phyloP scores from a whole-genome alignment of 2,797 vertebrate genomes.

The Gymnodraco acuticeps region DNA sequence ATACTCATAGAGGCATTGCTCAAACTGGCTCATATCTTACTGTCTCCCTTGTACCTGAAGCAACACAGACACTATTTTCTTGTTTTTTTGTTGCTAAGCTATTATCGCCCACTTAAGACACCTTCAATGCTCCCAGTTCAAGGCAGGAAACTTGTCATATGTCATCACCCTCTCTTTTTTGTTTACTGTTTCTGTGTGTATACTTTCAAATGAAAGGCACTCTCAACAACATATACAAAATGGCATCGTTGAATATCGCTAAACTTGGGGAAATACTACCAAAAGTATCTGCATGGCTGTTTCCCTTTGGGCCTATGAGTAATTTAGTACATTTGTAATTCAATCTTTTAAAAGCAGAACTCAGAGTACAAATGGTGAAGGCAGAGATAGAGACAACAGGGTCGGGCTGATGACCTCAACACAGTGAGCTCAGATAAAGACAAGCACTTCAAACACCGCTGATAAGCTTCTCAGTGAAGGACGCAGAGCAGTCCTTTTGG shows the following conservation, averaged over 20 bases:
- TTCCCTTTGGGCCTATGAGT: neutral
- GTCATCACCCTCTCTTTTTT: neutral
- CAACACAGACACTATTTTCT: constrained; percentile 13
- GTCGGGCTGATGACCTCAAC: constrained; percentile 61
- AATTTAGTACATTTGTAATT: too few species aligned
- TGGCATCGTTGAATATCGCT: neutral
- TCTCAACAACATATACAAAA: neutral
- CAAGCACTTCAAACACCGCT: constrained; percentile 70
- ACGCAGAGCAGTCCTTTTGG: constrained; percentile 52
- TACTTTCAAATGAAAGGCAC: neutral
- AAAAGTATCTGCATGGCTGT: neutral
- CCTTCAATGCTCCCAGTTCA: constrained; percentile 8
- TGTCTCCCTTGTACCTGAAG: neutral
- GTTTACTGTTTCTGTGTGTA: neutral
- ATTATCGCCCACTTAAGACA: constrained; percentile 24
- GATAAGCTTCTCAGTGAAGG: constrained; percentile 74
- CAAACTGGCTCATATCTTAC: constrained; percentile 2
- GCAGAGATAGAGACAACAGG: constrained; percentile 18
- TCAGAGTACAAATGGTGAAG: constrained; percentile 6
- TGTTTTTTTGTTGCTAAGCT: neutral
- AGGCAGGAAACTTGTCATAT: constrained; percentile 22
- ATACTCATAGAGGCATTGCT: neutral
- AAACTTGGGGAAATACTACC: neutral
- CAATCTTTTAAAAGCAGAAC: constrained; percentile 1
- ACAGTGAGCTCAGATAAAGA: constrained; percentile 70